Evolutionary conservation across 2,113 vertebrate genomes (phyloP), one percentile per base, ranked within the genome.

Genomic region (Panthera leo): DNA sequence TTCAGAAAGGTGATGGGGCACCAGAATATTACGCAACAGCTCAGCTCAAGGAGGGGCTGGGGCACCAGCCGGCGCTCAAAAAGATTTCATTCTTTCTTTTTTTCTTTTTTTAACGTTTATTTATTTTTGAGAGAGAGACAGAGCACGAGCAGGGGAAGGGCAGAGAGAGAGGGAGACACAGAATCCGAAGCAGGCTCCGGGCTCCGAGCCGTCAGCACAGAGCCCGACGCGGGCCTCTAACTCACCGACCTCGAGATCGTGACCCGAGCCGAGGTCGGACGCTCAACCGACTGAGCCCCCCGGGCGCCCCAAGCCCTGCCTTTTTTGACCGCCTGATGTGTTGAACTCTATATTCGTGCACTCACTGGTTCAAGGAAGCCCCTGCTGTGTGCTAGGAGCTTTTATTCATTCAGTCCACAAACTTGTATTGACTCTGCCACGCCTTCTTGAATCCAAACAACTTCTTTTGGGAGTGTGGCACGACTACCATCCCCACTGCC

Each of bases 1-100:
- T 87, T 10, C 23, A 39, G 13, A 78, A 71, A 11, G 31, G 19
- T n/a, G 11, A 25, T 19, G 1, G 0, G 12, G 31, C 9, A 23
- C 29, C 29, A 18, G 10, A 1, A 1, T 2, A 7, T 9, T 12
- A 9, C 0, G 0, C 1, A 27, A 4, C 23, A 3, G 3, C 9
- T 6, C 19, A 7, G 61, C 29, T 34, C 55, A 21, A 58, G 55
- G 16, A 34, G 31, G 48, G 4, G 9, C 39, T 2, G 18, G 65
- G 85, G 42, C n/a, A 11, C 4, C 71, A 19, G 48, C 61, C 19
- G 0, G 0, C 0, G 7, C 45, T 34, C 42, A 31, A 25, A 31
- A 25, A 45, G 10, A 2, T 58, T 2, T 2, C 12, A 3, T 0
- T 7, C 21, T 58, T 58, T 58, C 53, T 55, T 55, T 55, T 55